Base-by-base conservation (phyloP, 2,113 vertebrate genomes). In the Caranx ignobilis region DNA sequence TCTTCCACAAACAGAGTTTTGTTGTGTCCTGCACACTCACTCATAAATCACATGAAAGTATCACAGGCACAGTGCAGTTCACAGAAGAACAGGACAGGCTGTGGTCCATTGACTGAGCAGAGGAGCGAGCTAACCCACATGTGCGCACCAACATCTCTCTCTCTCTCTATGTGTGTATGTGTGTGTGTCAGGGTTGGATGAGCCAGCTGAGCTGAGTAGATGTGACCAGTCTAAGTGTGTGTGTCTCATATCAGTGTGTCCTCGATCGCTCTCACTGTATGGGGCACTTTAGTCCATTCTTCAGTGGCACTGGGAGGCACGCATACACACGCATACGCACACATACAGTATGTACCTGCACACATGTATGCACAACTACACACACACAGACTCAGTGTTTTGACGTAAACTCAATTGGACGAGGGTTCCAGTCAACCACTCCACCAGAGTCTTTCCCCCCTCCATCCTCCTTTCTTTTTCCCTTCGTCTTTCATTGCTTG, bases 181-280 rank as follows among this genome's bases (percentile, higher is more conserved):
- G 71, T 65, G 62, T 45, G 77, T 71, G 39, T 62, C 62, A 88
- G 74, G 89, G 79, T 87, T 41, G 79, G 75, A n/a, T 83, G 75
- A 64, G 59, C 65, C 2, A 43, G 50, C 55, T 91, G 90, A 93
- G 19, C 77, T 92, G 84, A 93, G 86, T 81, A 65, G 60, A 92
- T 92, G 91, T 89, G 91, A 93, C 88, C 81, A 84, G 75, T 54
- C 88, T 91, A 93, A 93, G 88, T 93, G 87, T 93, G 88, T 93
- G 88, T 93, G 89, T 80, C 90, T 91, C 84, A 70, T 91, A 94
- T 94, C 93, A 94, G 93, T 90, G 91, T 93, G 93, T 92, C 91
- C 90, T 91, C 69, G 70, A 89, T 93, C 68, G 88, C 88, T 92
- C 87, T 87, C 75, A 89, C 91, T 92, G 89, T 91, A 93, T 84